Conservation (phyloP, 2,888 invertebrate genomes). For the Crepidodera aurea region DNA sequence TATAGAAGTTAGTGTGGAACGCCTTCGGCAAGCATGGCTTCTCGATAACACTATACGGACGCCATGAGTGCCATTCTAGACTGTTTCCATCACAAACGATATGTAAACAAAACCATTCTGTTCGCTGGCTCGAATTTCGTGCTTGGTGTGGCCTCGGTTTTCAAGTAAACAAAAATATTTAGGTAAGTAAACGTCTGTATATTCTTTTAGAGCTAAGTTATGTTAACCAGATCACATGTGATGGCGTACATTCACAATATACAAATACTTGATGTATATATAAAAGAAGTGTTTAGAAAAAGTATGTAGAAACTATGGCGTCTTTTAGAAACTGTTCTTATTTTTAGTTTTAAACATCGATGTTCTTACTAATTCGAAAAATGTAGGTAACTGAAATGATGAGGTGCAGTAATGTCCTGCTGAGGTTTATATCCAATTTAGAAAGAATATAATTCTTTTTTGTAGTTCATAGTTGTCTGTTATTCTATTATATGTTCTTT, state of each 20-base stretch:
- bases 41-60: constrained; percentile 46
- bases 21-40: constrained; percentile 46
- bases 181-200: constrained; percentile 50
- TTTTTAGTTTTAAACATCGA: no score
- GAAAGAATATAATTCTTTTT: no score
- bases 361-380: no score
- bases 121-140: constrained; percentile 32
- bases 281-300: background rate
- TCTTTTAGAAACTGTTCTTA: no score
- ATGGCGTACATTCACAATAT: constrained; percentile 22
- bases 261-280: constrained; percentile 5
- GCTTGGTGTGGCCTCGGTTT: constrained; percentile 38
- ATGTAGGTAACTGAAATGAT: no score
- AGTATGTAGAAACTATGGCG: background rate
- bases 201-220: constrained; percentile 45
- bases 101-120: constrained; percentile 51
- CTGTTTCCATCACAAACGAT: constrained; percentile 22
- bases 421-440: no score
- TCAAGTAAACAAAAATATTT: constrained; percentile 45
- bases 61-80: constrained; percentile 46
- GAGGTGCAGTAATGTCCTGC: no score
- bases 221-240: constrained; percentile 49
- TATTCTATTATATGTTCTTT: no score
- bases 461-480: no score
- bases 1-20: constrained; percentile 31